phyloP scores from a whole-genome alignment of 2,888 invertebrate species.

The Liposcelis brunnea region DNA sequence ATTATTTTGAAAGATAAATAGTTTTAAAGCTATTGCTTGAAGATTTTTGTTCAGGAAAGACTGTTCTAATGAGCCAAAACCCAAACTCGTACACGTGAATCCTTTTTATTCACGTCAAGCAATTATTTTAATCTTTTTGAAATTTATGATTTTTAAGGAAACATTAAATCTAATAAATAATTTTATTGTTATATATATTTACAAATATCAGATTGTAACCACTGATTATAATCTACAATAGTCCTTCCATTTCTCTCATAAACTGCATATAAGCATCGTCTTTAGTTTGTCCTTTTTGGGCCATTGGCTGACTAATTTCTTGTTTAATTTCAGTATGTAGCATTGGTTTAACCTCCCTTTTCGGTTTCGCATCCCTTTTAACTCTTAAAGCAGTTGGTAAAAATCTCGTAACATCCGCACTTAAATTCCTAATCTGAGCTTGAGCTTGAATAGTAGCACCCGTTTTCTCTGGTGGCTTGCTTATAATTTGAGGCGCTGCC shows the following conservation, averaged over 20 bases:
- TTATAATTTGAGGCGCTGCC: constrained; percentile 67
- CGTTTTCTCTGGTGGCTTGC: constrained; percentile 27
- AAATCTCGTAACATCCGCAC: constrained; percentile 89
- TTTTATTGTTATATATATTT: no score
- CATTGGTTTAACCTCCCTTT: constrained; percentile 19
- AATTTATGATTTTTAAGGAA: no score
- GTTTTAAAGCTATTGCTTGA: no score
- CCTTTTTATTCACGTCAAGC: no score
- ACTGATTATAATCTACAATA: no score
- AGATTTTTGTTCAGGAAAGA: no score
- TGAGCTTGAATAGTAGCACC: constrained; percentile 83
- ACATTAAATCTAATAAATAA: no score
- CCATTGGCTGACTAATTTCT: constrained; percentile 16
- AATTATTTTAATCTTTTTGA: no score
- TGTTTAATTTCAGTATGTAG: constrained; percentile 13
- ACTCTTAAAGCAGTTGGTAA: constrained; percentile 84
- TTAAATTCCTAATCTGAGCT: constrained; percentile 84
- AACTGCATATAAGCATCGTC: constrained; percentile 98
- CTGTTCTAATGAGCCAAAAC: no score
- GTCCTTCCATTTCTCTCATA: constrained; percentile 94
- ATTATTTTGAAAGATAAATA: no score
- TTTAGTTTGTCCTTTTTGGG: constrained; percentile 50
- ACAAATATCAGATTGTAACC: no score
- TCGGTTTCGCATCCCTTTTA: constrained; percentile 60
- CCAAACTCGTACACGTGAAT: no score